A percentile compares a stretch with the other conserved stretches of the same genome.
phyloP scores from a whole-genome alignment of 1,140 invertebrate species.

The Drosophila miranda region DNA sequence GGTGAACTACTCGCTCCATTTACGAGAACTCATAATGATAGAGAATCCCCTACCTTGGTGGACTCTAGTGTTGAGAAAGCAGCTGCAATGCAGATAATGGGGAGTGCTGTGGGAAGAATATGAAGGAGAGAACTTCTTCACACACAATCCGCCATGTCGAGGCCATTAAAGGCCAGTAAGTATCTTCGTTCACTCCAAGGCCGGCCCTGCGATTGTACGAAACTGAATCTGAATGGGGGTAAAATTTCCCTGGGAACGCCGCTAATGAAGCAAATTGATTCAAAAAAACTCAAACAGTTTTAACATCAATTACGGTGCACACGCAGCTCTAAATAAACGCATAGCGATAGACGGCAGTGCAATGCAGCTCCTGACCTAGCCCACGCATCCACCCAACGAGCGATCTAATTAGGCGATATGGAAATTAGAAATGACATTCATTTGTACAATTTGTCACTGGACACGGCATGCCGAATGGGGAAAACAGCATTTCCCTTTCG shows the following conservation, averaged over 20 bases:
- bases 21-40: slow-evolving; percentile 39
- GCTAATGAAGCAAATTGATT: slow-evolving; percentile 63
- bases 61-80: background rate
- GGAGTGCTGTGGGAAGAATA: slow-evolving; percentile 11
- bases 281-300: slow-evolving; percentile 51
- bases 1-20: slow-evolving; percentile 5
- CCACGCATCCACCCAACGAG: background rate
- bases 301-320: slow-evolving; percentile 56
- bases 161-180: slow-evolving; percentile 1
- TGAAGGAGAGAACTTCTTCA: slow-evolving; percentile 8
- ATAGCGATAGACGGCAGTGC: slow-evolving; percentile 1
- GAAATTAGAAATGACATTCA: slow-evolving; percentile 20
- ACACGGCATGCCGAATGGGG: slow-evolving; percentile 4
- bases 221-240: slow-evolving; percentile 4
- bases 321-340: slow-evolving; percentile 5
- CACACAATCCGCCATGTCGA: background rate
- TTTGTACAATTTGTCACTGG: slow-evolving; percentile 15
- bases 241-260: background rate
- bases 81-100: slow-evolving; percentile 17
- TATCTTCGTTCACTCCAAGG: slow-evolving; percentile 1
- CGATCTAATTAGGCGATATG: slow-evolving; percentile 43
- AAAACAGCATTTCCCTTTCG: slow-evolving; percentile 16
- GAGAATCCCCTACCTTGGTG: slow-evolving; percentile 12
- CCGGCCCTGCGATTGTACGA: slow-evolving; percentile 13
- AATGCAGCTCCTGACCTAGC: too few relatives aligned